Evolutionary conservation across 2,797 vertebrate species (phyloP), one percentile per base, ranked within the genome.

Genomic region (Pempheris klunzingeri): DNA sequence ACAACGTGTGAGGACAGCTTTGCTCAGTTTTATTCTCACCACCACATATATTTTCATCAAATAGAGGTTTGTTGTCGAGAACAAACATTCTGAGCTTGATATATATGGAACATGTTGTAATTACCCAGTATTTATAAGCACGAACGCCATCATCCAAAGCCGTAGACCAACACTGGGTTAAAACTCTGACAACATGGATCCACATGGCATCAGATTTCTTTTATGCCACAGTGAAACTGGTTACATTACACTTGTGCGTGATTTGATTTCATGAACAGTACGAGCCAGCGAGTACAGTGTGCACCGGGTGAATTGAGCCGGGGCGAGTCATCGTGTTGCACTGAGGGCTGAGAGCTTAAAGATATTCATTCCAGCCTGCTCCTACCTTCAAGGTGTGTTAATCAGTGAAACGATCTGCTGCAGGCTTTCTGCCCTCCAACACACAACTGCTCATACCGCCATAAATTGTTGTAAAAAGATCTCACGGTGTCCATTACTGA

Each of bases 401-500:
- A 71, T 80, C 39, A 49, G 47, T 10, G 44, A 36, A 73, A 64
- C 20, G 12, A 65, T 78, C 73, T 77, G 60, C 52, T 22, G 12
- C 62, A 64, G n/a, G 52, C 61, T 63, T 24, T 38, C 65, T 28
- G 30, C 26, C 57, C 49, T 64, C 47, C 34, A 9, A 13, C 15
- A 39, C 36, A 17, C 18, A 4, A 17, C 26, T 2, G 15, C 52
- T 55, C 60, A 65, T 1, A 15, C 36, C 28, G 32, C 49, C 58
- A 49, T 46, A 47, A 79, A 80, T 54, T 46, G 38, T 30, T 76
- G 65, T 0, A 58, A 22, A 55, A 12, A 30, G 24, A 39, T 63
- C 70, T 65, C 43, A 74, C 44, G 57, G 38, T 3, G 5, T 38
- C n/a, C 61, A 65, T 77, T 58, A 66, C 38, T 80, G 57, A n/a